A percentile compares a stretch with the other conserved stretches of the same genome.
Evolutionary conservation across 2,888 invertebrate species (phyloP).

Genomic region (Hemithea aestivaria): DNA sequence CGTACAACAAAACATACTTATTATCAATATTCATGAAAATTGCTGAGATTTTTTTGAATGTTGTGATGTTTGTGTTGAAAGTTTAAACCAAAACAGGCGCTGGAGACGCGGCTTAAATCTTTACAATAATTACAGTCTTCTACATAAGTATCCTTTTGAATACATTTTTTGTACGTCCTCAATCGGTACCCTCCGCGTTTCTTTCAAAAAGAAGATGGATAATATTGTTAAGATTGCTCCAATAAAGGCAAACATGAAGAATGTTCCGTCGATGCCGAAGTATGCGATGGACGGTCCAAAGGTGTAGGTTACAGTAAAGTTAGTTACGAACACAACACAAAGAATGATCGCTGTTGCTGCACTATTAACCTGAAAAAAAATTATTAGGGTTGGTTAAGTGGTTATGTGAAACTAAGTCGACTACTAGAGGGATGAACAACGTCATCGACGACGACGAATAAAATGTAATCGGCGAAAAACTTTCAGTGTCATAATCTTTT

Average conservation of each 20-base stretch:
- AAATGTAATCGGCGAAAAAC: too few species aligned
- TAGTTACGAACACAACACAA: conserved; percentile 27
- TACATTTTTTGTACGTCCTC: conserved; percentile 41
- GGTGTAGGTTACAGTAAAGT: conserved; percentile 33
- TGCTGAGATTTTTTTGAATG: too few species aligned
- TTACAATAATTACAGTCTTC: conserved; percentile 1
- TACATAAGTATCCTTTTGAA: conserved; percentile 35
- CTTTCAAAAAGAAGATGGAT: conserved; percentile 44
- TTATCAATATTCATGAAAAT: too few species aligned
- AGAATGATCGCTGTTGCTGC: conserved; percentile 29
- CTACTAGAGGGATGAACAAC: too few species aligned
- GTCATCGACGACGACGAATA: too few species aligned
- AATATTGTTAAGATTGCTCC: conserved; percentile 35
- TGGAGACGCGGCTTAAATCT: too few species aligned
- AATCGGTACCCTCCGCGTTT: conserved; percentile 49
- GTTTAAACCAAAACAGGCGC: too few species aligned
- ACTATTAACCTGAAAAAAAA: conserved; percentile 36
- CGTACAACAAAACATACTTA: too few species aligned
- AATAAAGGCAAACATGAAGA: conserved; percentile 43
- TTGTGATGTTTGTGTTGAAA: too few species aligned
- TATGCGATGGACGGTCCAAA: conserved; percentile 30
- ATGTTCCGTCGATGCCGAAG: conserved; percentile 49
- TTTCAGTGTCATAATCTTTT: too few species aligned
- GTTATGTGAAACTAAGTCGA: too few species aligned
- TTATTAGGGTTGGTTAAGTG: too few species aligned